Conservation (phyloP, 2,888 invertebrate species). For the Lymantria monacha region DNA sequence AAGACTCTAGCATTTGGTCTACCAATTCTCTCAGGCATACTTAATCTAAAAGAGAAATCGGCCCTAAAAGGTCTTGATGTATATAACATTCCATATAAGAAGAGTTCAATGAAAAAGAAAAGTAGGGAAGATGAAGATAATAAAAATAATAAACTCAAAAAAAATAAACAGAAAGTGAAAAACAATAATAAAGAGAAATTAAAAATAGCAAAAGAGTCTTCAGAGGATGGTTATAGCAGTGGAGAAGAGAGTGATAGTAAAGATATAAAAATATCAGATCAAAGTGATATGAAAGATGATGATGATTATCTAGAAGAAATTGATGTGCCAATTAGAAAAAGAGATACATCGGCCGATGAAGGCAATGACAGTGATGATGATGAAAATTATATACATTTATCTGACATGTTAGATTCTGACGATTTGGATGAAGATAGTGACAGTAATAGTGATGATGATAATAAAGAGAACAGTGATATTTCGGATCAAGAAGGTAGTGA, state of each 20-base stretch:
- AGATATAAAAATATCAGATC: slow-evolving; percentile 7
- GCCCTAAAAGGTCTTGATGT: slow-evolving; percentile 58
- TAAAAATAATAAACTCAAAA: slow-evolving; percentile 14
- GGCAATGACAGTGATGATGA: slow-evolving; percentile 63
- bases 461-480: slow-evolving; percentile 26
- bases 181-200: slow-evolving; percentile 31
- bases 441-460: slow-evolving; percentile 30
- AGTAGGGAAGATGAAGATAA: slow-evolving; percentile 14
- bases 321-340: slow-evolving; percentile 60
- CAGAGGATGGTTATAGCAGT: slow-evolving; percentile 68
- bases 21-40: slow-evolving; percentile 93
- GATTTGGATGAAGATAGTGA: slow-evolving; percentile 53
- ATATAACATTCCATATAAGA: slow-evolving; percentile 68
- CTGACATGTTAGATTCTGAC: slow-evolving; percentile 66
- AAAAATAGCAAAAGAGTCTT: slow-evolving; percentile 51
- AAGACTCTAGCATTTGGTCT: slow-evolving; percentile 99
- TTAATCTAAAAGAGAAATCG: slow-evolving; percentile 84
- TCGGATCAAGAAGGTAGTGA: slow-evolving; percentile 19
- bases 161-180: slow-evolving; percentile 22
- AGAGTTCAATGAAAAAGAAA: slow-evolving; percentile 54
- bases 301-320: slow-evolving; percentile 63
- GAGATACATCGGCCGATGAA: slow-evolving; percentile 52
- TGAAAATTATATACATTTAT: slow-evolving; percentile 63
- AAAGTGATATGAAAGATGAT: slow-evolving; percentile 34
- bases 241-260: slow-evolving; percentile 45